Evolutionary conservation across 2,113 vertebrate species (phyloP).

Genomic region (Sorex fumeus): DNA sequence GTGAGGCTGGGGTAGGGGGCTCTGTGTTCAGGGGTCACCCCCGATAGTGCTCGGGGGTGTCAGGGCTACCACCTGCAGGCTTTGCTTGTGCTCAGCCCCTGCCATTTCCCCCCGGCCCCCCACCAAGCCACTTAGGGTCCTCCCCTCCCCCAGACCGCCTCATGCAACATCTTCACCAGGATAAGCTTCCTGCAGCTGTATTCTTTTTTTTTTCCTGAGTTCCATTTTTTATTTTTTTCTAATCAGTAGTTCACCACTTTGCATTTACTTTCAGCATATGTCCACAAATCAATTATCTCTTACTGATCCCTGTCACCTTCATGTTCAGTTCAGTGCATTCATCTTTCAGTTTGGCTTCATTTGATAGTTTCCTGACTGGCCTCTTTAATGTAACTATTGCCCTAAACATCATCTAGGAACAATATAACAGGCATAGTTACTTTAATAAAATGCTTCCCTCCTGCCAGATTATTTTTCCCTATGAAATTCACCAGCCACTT

Average conservation of each 20-base stretch:
- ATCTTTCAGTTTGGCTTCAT: constrained; percentile 38
- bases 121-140: too few relatives aligned
- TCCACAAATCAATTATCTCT: background rate
- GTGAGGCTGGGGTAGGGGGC: too few relatives aligned
- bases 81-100: too few relatives aligned
- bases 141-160: too few relatives aligned
- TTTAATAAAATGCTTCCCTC: constrained; percentile 17
- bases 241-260: background rate
- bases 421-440: background rate
- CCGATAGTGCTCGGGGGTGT: too few relatives aligned
- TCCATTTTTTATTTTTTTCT: constrained; percentile 4
- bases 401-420: background rate
- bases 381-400: background rate
- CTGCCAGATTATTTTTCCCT: background rate
- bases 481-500: background rate
- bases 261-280: background rate
- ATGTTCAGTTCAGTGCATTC: background rate
- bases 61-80: too few relatives aligned
- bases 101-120: too few relatives aligned
- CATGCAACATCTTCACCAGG: too few relatives aligned
- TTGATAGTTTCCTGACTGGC: background rate
- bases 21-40: too few relatives aligned
- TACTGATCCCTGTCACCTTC: background rate
- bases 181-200: too few relatives aligned
- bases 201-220: background rate